Evolutionary conservation across 2,797 vertebrate genomes (phyloP).

Genomic region (Rhynchonycteris naso): DNA sequence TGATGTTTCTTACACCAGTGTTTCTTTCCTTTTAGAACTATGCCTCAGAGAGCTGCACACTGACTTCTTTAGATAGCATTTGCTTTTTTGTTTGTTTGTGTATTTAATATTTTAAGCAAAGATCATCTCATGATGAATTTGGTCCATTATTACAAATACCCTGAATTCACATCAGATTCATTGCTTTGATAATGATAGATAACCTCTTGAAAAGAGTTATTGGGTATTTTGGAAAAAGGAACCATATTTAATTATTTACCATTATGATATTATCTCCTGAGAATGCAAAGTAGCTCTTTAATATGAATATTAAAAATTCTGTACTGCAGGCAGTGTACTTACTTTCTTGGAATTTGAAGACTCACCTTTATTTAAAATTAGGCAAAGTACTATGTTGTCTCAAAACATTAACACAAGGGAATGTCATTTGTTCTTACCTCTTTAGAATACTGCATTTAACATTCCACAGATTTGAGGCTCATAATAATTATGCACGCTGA

Average conservation of each 20-base stretch:
- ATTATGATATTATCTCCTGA: constrained; percentile 63
- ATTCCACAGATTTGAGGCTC: constrained; percentile 60
- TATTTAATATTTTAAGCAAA: constrained; percentile 55
- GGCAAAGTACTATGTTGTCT: constrained; percentile 65
- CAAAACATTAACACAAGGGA: constrained; percentile 71
- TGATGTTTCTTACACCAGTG: constrained; percentile 58
- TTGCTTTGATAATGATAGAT: constrained; percentile 60
- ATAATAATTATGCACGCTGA: constrained; percentile 60
- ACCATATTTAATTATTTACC: constrained; percentile 71
- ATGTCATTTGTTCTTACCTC: constrained; percentile 65
- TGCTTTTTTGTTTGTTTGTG: constrained; percentile 19
- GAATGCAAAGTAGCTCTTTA: constrained; percentile 69
- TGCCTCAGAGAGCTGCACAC: constrained; percentile 55
- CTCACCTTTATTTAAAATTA: constrained; percentile 47
- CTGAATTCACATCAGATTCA: constrained; percentile 37
- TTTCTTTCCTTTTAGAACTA: constrained; percentile 53
- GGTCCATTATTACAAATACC: constrained; percentile 39
- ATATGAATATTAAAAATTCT: constrained; percentile 46
- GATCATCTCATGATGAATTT: constrained; percentile 64
- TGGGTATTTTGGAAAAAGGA: constrained; percentile 68
- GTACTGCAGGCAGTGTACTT: constrained; percentile 65
- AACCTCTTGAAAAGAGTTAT: constrained; percentile 37
- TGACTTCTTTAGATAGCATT: constrained; percentile 48
- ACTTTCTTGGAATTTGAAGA: constrained; percentile 74
- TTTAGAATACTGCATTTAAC: constrained; percentile 54